A percentile compares a stretch with the other conserved stretches of the same genome.
Conservation (phyloP, 2,888 invertebrate species). For the Nipponacmea schrenckii region DNA sequence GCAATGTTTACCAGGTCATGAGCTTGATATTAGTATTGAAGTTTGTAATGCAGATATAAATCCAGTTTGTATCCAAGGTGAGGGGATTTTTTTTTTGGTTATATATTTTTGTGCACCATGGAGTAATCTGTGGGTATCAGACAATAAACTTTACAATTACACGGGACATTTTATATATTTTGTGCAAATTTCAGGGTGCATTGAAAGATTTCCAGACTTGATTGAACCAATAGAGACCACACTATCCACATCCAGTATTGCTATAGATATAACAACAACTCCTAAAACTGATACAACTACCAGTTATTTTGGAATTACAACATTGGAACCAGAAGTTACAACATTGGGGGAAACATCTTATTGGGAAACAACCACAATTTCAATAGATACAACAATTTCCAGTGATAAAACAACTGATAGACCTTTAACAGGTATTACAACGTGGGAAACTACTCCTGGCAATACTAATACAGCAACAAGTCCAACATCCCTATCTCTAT, state of each 20-base stretch:
- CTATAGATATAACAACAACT: not conserved
- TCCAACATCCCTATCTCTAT: not conserved
- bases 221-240: slow-evolving; percentile 12
- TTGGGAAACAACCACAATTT: not conserved
- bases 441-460: not conserved
- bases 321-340: not conserved
- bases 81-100: not conserved
- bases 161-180: not conserved
- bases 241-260: not conserved
- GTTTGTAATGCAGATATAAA: slow-evolving; percentile 15
- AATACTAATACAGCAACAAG: not conserved
- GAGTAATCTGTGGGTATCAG: not conserved
- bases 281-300: not conserved
- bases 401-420: slow-evolving; percentile 6
- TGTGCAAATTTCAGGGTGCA: not conserved
- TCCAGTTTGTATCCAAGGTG: slow-evolving; percentile 23
- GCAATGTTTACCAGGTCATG: slow-evolving; percentile 23
- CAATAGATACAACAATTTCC: not conserved
- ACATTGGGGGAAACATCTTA: not conserved
- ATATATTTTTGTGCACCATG: not conserved
- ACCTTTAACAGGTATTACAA: slow-evolving; percentile 4
- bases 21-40: slow-evolving; percentile 1
- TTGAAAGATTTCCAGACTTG: slow-evolving; percentile 14
- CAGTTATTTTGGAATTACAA: not conserved
- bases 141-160: not conserved